A percentile compares a stretch with the other conserved stretches of the same genome.
Conservation (phyloP, 35 echinoderm and acorn worm genomes). For the Lytechinus variegatus region DNA sequence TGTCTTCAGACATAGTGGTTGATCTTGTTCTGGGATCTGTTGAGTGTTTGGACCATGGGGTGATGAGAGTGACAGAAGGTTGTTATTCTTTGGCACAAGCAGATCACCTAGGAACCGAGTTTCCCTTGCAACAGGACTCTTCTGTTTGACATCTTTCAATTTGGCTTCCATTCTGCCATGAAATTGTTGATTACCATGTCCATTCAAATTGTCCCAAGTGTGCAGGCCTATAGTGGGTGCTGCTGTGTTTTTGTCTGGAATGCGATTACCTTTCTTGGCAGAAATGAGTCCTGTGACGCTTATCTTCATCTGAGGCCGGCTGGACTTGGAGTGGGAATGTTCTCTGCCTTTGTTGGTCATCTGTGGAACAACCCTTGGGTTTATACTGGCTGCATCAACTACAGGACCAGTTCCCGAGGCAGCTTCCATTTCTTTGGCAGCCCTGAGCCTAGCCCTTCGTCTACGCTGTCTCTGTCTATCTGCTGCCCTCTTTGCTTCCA, state of each 20-base stretch:
- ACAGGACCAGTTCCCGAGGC: not conserved
- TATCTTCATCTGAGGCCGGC: not conserved
- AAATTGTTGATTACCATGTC: not conserved
- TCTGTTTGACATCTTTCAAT: not conserved
- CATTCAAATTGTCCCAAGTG: not conserved
- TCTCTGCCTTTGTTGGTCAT: not conserved
- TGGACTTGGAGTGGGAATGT: not conserved
- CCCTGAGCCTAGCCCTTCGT: conserved; percentile 15
- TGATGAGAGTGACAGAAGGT: not conserved
- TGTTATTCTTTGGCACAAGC: not conserved
- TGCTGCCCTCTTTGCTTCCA: conserved; percentile 4
- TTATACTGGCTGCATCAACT: not conserved
- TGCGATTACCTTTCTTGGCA: not conserved
- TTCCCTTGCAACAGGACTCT: not conserved
- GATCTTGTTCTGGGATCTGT: not conserved
- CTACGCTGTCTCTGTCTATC: conserved; percentile 36
- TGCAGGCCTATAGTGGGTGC: not conserved
- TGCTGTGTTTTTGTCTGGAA: not conserved
- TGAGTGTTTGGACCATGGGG: not conserved
- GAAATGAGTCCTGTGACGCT: conserved; percentile 6
- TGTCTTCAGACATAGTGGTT: not conserved
- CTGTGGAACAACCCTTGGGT: not conserved
- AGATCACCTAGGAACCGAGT: not conserved
- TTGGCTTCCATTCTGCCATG: not conserved
- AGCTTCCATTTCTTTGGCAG: conserved; percentile 19